Evolutionary conservation across 1,140 invertebrate species (phyloP).

Genomic region (Alviniconcha marisindica): DNA sequence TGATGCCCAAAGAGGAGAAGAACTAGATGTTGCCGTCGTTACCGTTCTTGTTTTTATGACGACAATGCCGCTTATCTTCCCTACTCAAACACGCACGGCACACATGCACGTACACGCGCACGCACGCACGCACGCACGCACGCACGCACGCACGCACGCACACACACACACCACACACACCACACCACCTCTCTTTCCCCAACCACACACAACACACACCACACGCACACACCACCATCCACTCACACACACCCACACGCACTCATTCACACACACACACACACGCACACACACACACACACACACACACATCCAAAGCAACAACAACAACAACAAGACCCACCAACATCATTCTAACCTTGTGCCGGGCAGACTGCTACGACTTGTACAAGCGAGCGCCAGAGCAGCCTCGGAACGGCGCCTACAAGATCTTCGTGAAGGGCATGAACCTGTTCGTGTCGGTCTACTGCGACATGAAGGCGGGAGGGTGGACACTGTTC

Average conservation of each 20-base stretch:
- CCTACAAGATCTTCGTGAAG: constrained; percentile 63
- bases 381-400: constrained; percentile 62
- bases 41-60: too few species aligned
- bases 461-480: constrained; percentile 86
- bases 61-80: too few species aligned
- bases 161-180: constrained; percentile 25
- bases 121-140: too few species aligned
- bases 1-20: too few species aligned
- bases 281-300: not conserved
- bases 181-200: too few species aligned
- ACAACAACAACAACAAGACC: not conserved
- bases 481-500: constrained; percentile 91
- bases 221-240: not conserved
- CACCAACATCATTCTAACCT: not conserved
- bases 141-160: not conserved
- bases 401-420: constrained; percentile 50
- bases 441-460: constrained; percentile 51
- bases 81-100: not conserved
- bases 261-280: not conserved
- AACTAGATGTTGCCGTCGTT: too few species aligned
- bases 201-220: too few species aligned
- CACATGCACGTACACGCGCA: too few species aligned
- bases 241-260: constrained; percentile 15
- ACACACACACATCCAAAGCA: not conserved
- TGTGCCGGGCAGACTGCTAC: constrained; percentile 69